Evolutionary conservation across 2,888 invertebrate genomes (phyloP).

Genomic region (Bruchidius siliquastri): DNA sequence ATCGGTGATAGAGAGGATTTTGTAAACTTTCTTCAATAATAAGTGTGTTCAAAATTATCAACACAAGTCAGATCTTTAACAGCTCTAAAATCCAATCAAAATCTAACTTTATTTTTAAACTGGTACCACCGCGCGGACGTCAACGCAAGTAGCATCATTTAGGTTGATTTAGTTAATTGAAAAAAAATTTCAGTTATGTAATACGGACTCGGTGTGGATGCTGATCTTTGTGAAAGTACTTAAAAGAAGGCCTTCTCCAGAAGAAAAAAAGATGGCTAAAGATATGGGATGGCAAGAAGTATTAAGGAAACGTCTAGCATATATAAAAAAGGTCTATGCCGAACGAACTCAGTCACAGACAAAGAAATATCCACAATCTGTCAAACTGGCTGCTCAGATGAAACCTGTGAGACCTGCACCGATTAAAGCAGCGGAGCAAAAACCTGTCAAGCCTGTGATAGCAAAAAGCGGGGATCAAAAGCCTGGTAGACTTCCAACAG

Average conservation of each 20-base stretch:
- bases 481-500: not conserved
- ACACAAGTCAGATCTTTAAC: too few relatives aligned
- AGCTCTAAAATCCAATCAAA: too few relatives aligned
- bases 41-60: too few relatives aligned
- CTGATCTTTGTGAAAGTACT: slow-evolving; percentile 22
- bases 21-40: too few relatives aligned
- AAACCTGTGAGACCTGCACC: not conserved
- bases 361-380: not conserved
- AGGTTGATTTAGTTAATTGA: too few relatives aligned
- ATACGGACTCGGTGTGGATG: slow-evolving; percentile 23
- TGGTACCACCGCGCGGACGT: too few relatives aligned
- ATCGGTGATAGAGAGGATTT: too few relatives aligned
- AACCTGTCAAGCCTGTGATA: not conserved
- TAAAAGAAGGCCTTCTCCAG: slow-evolving; percentile 19
- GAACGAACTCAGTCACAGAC: slow-evolving; percentile 2
- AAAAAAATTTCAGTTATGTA: slow-evolving; percentile 18
- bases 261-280: slow-evolving; percentile 20
- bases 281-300: slow-evolving; percentile 24
- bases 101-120: too few relatives aligned
- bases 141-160: too few relatives aligned
- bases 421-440: not conserved
- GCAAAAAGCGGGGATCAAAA: not conserved
- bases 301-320: slow-evolving; percentile 18
- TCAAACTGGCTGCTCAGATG: not conserved
- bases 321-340: slow-evolving; percentile 14